These are phyloP conservation scores for Pachyseris speciosa DNA, from an alignment of 64 coral and sea anemone species.

Conservation along the genomic window DNA sequence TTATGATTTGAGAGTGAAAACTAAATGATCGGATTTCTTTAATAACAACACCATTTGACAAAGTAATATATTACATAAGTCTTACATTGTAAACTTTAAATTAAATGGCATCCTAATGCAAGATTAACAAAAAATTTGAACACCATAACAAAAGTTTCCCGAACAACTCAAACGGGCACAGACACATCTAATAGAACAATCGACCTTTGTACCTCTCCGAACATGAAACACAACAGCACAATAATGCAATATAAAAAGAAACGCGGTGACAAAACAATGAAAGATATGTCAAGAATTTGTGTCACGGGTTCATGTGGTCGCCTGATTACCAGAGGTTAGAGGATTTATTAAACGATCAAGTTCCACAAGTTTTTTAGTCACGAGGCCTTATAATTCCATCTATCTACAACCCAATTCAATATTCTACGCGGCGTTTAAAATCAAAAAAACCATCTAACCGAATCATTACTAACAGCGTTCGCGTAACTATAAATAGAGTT, in stretches of 20 bases:
- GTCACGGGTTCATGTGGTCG: neutral
- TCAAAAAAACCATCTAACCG: neutral
- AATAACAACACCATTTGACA: too few relatives aligned
- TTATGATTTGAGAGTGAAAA: too few relatives aligned
- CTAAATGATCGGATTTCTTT: too few relatives aligned
- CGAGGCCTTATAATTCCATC: neutral
- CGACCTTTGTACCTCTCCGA: neutral
- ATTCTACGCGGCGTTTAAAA: neutral
- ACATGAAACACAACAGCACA: neutral
- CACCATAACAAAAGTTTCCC: too few relatives aligned
- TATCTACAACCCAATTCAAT: neutral
- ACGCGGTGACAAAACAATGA: neutral
- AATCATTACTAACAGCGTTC: too few relatives aligned
- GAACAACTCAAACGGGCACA: neutral
- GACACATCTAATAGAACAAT: neutral
- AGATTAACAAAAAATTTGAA: too few relatives aligned
- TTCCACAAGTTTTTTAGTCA: neutral
- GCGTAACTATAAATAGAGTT: too few relatives aligned
- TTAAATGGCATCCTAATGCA: too few relatives aligned
- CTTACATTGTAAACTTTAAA: too few relatives aligned
- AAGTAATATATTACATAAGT: too few relatives aligned
- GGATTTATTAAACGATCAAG: neutral
- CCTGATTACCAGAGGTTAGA: neutral
- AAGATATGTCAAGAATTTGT: conserved; percentile 22
- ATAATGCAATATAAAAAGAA: neutral